A percentile compares a stretch with the other conserved stretches of the same genome.
These are phyloP conservation scores for Aythya baeri DNA, from an alignment of 2,113 vertebrate genomes.

Conservation along the genomic window DNA sequence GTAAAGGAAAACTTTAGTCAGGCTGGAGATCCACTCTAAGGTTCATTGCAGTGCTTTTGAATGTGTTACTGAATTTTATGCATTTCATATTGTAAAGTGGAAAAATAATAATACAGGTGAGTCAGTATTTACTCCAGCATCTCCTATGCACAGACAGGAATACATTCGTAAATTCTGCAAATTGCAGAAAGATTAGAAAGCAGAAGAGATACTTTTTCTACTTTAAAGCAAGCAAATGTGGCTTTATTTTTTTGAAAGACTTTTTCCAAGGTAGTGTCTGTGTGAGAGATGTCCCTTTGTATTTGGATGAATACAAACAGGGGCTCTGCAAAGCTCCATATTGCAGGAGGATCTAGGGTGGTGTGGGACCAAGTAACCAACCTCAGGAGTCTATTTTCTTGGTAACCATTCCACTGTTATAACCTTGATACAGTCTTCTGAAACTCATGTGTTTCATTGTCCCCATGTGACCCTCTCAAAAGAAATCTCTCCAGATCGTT, in stretches of 20 bases:
- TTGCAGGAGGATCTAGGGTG: not conserved
- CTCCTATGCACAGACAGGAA: not conserved
- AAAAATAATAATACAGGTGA: not conserved
- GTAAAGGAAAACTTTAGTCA: not conserved
- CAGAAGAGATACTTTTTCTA: not conserved
- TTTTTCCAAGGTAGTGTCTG: not conserved
- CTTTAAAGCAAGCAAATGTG: not conserved
- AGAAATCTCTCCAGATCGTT: not conserved
- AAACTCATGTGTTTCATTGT: not conserved
- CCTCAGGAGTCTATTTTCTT: not conserved
- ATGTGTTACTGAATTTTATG: not conserved
- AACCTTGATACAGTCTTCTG: not conserved
- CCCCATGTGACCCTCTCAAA: not conserved
- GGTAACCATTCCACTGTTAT: not conserved
- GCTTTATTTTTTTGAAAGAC: not conserved
- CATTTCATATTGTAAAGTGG: not conserved
- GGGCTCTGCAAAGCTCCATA: not conserved
- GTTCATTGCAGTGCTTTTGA: not conserved
- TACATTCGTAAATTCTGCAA: not conserved
- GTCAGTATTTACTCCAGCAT: not conserved
- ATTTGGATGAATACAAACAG: not conserved
- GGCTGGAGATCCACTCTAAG: not conserved
- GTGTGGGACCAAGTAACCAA: not conserved
- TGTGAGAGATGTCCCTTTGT: not conserved
- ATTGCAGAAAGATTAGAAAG: not conserved